These are phyloP conservation scores for Cephalophus harveyi DNA, from an alignment of 2,113 vertebrate species.

Conservation along the genomic window DNA sequence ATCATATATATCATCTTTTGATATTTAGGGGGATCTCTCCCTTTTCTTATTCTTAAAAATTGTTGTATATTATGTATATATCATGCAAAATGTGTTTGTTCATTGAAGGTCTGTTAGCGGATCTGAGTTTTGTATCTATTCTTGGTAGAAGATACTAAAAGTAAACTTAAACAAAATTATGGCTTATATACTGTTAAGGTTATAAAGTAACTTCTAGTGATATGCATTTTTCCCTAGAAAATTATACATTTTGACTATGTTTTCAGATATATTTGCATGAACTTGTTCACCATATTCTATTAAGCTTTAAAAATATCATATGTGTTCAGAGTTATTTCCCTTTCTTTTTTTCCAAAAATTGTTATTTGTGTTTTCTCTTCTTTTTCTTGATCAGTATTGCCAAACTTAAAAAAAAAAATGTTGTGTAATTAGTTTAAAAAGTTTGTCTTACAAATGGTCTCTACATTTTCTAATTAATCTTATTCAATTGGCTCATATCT, in stretches of 20 bases:
- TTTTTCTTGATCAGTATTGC: background rate
- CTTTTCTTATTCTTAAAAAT: background rate
- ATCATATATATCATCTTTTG: background rate
- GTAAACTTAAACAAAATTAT: background rate
- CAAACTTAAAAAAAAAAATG: background rate
- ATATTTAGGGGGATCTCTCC: background rate
- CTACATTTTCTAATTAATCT: background rate
- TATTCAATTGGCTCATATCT: background rate
- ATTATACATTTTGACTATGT: background rate
- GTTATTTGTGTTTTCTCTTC: background rate
- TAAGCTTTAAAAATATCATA: background rate
- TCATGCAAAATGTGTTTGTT: background rate
- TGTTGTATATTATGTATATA: background rate
- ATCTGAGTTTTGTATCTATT: background rate
- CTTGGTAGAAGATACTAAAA: background rate
- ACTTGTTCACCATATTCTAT: background rate
- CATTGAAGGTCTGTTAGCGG: background rate
- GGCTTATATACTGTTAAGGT: background rate
- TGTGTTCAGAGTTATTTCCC: background rate
- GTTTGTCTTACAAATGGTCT: background rate
- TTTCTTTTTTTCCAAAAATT: background rate
- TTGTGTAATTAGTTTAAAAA: background rate
- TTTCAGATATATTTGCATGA: background rate
- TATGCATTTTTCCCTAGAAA: background rate
- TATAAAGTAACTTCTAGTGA: background rate